Base-by-base conservation (phyloP, 2,113 vertebrate species). In the Phoxinus phoxinus region DNA sequence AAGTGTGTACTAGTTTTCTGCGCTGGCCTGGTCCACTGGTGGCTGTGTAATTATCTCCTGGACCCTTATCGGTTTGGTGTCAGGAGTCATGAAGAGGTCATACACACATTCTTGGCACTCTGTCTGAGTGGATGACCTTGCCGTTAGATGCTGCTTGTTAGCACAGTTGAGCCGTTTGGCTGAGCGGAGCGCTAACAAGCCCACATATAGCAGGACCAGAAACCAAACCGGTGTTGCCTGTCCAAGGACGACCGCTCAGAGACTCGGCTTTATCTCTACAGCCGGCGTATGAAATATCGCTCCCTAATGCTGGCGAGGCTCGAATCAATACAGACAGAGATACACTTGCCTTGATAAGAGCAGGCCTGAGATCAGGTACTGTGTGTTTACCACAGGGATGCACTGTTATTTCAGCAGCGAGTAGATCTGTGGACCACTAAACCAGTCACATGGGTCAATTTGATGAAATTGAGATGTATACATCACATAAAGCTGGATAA, bases 141-240 rank as follows among this genome's bases (percentile, higher is more conserved):
- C 71, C 35, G 84, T 81, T 84, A 48, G 76, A 79, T 65, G 74
- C 63, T n/a, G 71, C 77, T 84, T 77, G 86, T 87, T 87, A 83
- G 84, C 46, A 51, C 46, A 30, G 65, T 69, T 75, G 77, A 73
- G 53, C 12, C 32, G 37, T 75, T 77, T 63, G 84, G 67, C 75
- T 56, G 67, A 41, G 61, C 84, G 72, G 84, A 88, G 61, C 72
- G 83, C 85, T 81, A 51, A 44, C 41, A 67, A 86, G 75, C 82
- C 81, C 61, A 51, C 25, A 82, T 41, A 81, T 48, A 25, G 32
- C 72, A 32, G 37, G 32, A 59, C 32, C 41, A 9, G 37, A 82
- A 72, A 74, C 84, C 86, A 58, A 79, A 83, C 37, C 19, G 65
- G 32, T 61, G 75, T 46, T 73, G 83, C 73, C 9, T 30, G 77